Percentiles rank a stretch among this genome's conserved stretches.
Evolutionary conservation across 2,888 invertebrate species (phyloP).

Genomic region (Limenitis camilla): DNA sequence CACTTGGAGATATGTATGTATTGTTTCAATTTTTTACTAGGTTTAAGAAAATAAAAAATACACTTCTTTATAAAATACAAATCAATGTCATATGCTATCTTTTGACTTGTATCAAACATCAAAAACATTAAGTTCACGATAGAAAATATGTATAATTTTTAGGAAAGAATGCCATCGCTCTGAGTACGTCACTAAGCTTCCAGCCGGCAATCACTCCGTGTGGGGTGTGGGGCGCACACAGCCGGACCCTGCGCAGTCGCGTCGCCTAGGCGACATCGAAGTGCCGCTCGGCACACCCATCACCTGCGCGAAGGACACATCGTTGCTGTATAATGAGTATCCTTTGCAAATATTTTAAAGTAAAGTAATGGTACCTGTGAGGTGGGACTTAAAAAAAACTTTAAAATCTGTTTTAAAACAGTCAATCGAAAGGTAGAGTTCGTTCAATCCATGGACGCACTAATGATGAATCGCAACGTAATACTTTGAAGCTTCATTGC

Average conservation of each 20-base stretch:
- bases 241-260: conserved; percentile 81
- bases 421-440: too few relatives aligned
- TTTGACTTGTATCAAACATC: not conserved
- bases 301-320: conserved; percentile 45
- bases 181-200: conserved; percentile 84
- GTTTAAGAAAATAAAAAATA: too few relatives aligned
- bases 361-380: not conserved
- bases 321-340: conserved; percentile 94
- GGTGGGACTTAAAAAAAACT: too few relatives aligned
- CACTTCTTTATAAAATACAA: not conserved
- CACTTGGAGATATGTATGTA: conserved; percentile 91
- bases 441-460: too few relatives aligned
- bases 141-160: conserved; percentile 15
- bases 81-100: not conserved
- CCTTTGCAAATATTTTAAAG: conserved; percentile 68
- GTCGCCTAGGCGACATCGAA: conserved; percentile 79
- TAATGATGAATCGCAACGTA: too few relatives aligned
- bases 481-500: too few relatives aligned
- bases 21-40: not conserved
- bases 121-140: not conserved
- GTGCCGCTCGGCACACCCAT: conserved; percentile 84
- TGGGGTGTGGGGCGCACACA: conserved; percentile 90
- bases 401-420: too few relatives aligned
- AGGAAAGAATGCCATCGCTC: conserved; percentile 84
- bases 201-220: conserved; percentile 88